Evolutionary conservation across 2,113 vertebrate genomes (phyloP), one percentile per base, ranked within the genome.

Genomic region (Hippoglossus stenolepis): DNA sequence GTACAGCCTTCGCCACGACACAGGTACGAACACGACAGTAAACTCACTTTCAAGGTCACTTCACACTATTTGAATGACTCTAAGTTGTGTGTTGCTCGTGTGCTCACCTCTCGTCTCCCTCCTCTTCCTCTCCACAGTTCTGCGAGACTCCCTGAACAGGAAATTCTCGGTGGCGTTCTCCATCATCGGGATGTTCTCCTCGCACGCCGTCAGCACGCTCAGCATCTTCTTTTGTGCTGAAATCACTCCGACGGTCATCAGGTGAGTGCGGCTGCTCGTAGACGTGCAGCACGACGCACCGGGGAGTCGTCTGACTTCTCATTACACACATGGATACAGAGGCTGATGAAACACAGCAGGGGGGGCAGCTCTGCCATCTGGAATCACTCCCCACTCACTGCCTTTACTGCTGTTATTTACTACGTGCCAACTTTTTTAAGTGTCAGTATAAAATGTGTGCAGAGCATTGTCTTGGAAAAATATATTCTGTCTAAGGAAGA

Each of bases 221-320:
- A 99, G 98, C 49, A 97, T 99, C 40, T 99, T 99, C 94, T 98
- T 98, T 90, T 99, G 98, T 67, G 96, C 97, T 2, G 98, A 99
- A 93, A 97, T 99, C 92, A 97, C 97, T 4, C 98, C 98, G 5
- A 99, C 98, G 0, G 98, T 99, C 24, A 99, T 99, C 93, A 96
- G 98, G 97, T 98, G 82, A 91, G 96, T 35, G 87, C 6, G 35
- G 13, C 10, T 9, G 15, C 4, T 59, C 57, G 3, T 17, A 5
- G 62, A 12, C 65, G 4, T 54, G 17, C 4, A 18, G 20, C 11
- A 47, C 31, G 11, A 38, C 15, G 26, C 54, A 0, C 1, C 14
- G 9, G 18, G 31, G 53, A 65, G 40, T 23, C 3, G 17, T n/a
- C 38, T 21, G 31, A 2, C 12, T 54, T 68, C 63, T 63, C 17